Evolutionary conservation across 2,888 invertebrate genomes (phyloP), one percentile per base, ranked within the genome.

Genomic region (Geophilus truncorum): DNA sequence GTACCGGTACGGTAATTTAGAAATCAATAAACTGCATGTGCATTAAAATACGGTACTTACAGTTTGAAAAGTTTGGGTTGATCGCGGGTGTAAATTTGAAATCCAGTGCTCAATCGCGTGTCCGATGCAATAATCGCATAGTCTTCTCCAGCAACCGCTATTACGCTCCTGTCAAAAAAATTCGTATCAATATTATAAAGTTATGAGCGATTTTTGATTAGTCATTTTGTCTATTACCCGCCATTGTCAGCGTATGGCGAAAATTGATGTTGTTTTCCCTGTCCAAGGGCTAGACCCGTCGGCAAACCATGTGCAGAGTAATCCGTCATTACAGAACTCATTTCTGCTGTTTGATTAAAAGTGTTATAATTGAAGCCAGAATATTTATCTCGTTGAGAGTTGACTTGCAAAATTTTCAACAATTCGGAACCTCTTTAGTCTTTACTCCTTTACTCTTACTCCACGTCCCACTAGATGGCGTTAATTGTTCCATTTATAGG

Each of bases 121-220:
- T 99, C 99, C 0, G 96, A 95, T 5, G 96, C 99, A 86, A 99
- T 93, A 28, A 99, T 92, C 21, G 93, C 95, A 87, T 93, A 99
- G 87, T 98, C 95, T 70, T 96, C 93, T 28, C 99, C 99, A 86
- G 96, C 96, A 84, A 99, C 93, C 28, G 98, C 98, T 78, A 98
- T 93, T 81, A 97, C 91, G 86, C 96, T 97, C 85, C 98, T 98
- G 85, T 80, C 79, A 18, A 25, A n/a, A 18, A 36, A 34, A 78
- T 15, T 45, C n/a, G n/a, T n/a, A n/a, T n/a, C n/a, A n/a, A n/a
- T n/a, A n/a, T n/a, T 30, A 12, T 1, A 23, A 75, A 75, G 12
- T 75, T 18, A n/a, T 70, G 6, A 18, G 15, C 3, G 2, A 23
- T 62, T 62, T 62, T 12, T 62, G 62, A 25, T 15, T 10, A 62